A percentile compares a stretch with the other conserved stretches of the same genome.
Evolutionary conservation across 2,888 invertebrate genomes (phyloP).

Genomic region (Enoplolaimus lenunculus): DNA sequence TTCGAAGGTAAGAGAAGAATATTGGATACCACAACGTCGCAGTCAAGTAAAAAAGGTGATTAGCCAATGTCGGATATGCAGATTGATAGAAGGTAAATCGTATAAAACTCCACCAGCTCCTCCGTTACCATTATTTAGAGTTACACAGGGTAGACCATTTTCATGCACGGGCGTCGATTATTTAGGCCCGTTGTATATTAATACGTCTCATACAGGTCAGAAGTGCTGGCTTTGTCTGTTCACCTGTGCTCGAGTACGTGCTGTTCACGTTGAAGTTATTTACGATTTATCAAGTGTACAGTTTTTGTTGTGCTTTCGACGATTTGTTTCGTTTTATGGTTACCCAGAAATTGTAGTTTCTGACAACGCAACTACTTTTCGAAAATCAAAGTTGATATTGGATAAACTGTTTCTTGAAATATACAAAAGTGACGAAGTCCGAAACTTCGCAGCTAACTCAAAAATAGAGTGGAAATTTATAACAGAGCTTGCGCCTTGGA

Average conservation of each 20-base stretch:
- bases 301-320: neutral
- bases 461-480: slow-evolving; percentile 5
- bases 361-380: neutral
- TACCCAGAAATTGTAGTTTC: neutral
- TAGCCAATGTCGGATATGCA: too few relatives aligned
- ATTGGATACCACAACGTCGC: too few relatives aligned
- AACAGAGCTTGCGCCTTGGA: neutral
- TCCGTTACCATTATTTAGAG: too few relatives aligned
- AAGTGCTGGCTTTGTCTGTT: neutral
- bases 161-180: slow-evolving; percentile 2
- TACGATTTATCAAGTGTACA: neutral
- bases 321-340: neutral
- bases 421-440: neutral
- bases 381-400: neutral
- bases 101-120: too few relatives aligned
- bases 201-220: too few relatives aligned
- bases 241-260: neutral
- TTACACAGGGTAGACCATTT: too few relatives aligned
- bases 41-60: too few relatives aligned
- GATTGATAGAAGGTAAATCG: too few relatives aligned
- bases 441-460: neutral
- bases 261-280: slow-evolving; percentile 9
- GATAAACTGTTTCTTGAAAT: neutral
- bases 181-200: neutral
- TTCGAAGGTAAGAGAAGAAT: too few relatives aligned